Conservation (phyloP, 2,888 invertebrate genomes). For the Acrobasis consociella region DNA sequence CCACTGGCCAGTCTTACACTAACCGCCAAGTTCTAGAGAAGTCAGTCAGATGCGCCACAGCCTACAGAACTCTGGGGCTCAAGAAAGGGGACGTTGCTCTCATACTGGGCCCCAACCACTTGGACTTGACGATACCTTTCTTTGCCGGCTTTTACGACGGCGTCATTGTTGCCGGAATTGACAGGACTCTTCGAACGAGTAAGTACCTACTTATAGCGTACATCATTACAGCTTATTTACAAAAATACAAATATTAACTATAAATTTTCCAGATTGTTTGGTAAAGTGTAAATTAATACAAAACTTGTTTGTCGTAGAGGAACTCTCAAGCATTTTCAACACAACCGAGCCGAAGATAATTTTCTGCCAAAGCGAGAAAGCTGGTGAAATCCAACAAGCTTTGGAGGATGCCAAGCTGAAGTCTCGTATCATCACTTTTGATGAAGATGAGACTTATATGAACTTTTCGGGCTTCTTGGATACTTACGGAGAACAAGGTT, state of each 20-base stretch:
- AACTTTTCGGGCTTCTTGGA: constrained; percentile 28
- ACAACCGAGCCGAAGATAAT: constrained; percentile 30
- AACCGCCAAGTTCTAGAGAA: constrained; percentile 48
- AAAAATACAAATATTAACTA: too few species aligned
- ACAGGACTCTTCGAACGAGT: constrained; percentile 29
- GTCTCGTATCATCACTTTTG: constrained; percentile 18
- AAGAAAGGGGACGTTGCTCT: constrained; percentile 53
- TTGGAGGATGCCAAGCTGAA: background rate
- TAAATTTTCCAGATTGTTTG: too few species aligned
- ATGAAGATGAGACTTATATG: constrained; percentile 19
- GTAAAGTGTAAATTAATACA: background rate
- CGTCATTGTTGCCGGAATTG: constrained; percentile 36
- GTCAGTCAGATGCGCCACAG: constrained; percentile 52
- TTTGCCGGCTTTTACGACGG: constrained; percentile 60
- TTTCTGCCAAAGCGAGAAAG: constrained; percentile 31
- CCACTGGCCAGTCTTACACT: constrained; percentile 39
- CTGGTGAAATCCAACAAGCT: constrained; percentile 14
- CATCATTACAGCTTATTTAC: too few species aligned
- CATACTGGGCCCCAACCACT: constrained; percentile 56
- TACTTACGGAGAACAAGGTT: constrained; percentile 31
- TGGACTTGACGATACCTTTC: constrained; percentile 56
- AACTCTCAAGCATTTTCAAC: constrained; percentile 28
- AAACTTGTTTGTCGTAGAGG: constrained; percentile 26
- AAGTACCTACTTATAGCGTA: background rate
- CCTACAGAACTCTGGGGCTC: constrained; percentile 50